Percentiles rank a stretch among this genome's conserved stretches.
phyloP scores from a whole-genome alignment of 2,113 vertebrate species.

The Cheirogaleus medius region DNA sequence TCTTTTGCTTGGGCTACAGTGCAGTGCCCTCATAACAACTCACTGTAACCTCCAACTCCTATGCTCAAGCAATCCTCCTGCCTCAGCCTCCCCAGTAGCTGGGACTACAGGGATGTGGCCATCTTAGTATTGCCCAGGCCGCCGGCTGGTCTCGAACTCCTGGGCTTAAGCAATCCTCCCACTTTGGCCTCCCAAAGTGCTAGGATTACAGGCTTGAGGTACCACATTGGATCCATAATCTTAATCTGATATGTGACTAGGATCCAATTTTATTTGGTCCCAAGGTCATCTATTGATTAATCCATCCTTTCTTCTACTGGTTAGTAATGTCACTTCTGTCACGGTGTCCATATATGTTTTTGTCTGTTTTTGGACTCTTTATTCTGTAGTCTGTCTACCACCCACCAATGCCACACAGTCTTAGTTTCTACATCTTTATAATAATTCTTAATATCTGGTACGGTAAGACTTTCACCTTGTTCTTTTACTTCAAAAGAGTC shows the following conservation, averaged over 20 bases:
- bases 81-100: no score
- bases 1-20: no score
- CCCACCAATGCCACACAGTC: background rate
- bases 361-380: background rate
- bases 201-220: no score
- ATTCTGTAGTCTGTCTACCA: background rate
- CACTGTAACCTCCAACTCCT: no score
- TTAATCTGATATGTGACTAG: background rate
- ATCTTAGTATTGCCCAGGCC: no score
- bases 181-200: no score
- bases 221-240: no score
- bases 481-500: constrained; percentile 3
- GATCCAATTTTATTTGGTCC: background rate
- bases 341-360: background rate
- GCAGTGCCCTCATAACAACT: no score
- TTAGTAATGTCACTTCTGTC: background rate
- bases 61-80: no score
- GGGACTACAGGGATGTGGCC: no score
- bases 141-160: no score
- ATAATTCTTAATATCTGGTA: background rate
- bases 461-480: background rate
- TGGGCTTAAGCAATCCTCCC: no score
- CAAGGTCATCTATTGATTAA: background rate
- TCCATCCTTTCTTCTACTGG: background rate
- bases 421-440: background rate